phyloP scores from a whole-genome alignment of 2,888 invertebrate genomes.

The Cyrtodaria siliqua region DNA sequence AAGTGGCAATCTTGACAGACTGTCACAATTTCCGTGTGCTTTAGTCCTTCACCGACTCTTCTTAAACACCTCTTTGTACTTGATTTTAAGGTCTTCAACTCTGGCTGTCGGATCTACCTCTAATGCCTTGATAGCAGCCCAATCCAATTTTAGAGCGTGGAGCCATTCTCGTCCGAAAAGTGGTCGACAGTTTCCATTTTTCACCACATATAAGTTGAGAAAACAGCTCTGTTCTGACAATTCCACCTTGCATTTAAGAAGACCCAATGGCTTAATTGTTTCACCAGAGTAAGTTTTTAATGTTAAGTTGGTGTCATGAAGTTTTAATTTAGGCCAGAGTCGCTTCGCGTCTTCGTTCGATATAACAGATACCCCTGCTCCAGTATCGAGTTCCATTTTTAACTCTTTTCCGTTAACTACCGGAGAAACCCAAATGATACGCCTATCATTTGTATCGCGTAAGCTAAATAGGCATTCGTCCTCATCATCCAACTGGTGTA shows the following conservation, averaged over 20 bases:
- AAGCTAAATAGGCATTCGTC: conserved; percentile 1
- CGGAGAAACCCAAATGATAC: conserved; percentile 16
- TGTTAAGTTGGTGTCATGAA: conserved; percentile 19
- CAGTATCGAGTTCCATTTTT: conserved; percentile 64
- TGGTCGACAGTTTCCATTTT: conserved; percentile 42
- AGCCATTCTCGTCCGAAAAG: conserved; percentile 56
- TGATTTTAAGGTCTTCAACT: conserved; percentile 12
- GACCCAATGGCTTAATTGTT: conserved; percentile 21
- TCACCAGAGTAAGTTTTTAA: conserved; percentile 53
- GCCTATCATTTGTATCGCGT: neutral
- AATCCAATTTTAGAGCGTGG: conserved; percentile 27
- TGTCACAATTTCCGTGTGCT: conserved; percentile 57
- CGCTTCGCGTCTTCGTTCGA: conserved; percentile 21
- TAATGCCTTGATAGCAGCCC: conserved; percentile 34
- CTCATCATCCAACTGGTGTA: neutral
- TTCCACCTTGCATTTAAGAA: conserved; percentile 30
- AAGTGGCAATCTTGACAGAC: conserved; percentile 44
- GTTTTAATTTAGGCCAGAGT: conserved; percentile 10
- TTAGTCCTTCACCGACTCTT: conserved; percentile 20
- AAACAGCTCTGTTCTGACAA: conserved; percentile 9
- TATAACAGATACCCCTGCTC: conserved; percentile 56
- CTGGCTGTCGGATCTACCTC: neutral
- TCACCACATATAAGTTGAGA: conserved; percentile 46
- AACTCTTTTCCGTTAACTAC: conserved; percentile 32
- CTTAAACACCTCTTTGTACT: conserved; percentile 22